phyloP scores from a whole-genome alignment of 2,888 invertebrate species.

The Harpagoxenus sublaevis region DNA sequence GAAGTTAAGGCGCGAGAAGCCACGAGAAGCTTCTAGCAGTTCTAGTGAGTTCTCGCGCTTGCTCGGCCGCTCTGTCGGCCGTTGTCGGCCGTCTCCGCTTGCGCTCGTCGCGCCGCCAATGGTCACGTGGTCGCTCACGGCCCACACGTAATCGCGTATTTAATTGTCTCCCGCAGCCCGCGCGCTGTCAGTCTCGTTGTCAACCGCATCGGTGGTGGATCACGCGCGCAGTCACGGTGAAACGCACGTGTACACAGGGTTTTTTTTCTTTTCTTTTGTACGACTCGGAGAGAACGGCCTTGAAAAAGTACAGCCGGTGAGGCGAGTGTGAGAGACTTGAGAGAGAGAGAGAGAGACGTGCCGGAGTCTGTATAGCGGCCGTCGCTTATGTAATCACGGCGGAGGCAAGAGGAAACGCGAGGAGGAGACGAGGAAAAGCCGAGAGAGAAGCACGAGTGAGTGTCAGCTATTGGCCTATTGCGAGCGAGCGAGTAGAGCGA shows the following conservation, averaged over 20 bases:
- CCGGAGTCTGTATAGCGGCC: neutral
- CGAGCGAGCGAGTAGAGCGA: conserved; percentile 9
- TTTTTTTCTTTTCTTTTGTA: neutral
- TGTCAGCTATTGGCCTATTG: conserved; percentile 34
- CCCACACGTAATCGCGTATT: conserved; percentile 75
- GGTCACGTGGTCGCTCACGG: conserved; percentile 66
- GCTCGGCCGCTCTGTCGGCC: conserved; percentile 43
- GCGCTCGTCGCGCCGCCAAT: conserved; percentile 31
- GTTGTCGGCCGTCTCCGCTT: conserved; percentile 56
- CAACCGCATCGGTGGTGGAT: neutral
- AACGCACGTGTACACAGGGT: conserved; percentile 11
- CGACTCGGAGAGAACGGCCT: neutral
- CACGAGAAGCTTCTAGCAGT: conserved; percentile 59
- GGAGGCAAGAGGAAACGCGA: conserved; percentile 21
- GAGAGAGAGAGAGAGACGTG: neutral
- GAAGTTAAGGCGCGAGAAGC: conserved; percentile 54
- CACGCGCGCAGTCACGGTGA: neutral
- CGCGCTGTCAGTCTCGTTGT: conserved; percentile 73
- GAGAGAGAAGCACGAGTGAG: conserved; percentile 34
- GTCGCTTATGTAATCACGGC: conserved; percentile 45
- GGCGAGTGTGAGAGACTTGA: neutral
- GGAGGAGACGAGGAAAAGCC: conserved; percentile 42
- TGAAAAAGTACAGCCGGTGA: conserved; percentile 35
- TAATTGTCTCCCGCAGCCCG: conserved; percentile 63
- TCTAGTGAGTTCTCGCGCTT: conserved; percentile 71